Base-by-base conservation (phyloP, 2,797 vertebrate species). In the Bovichtus variegatus region DNA sequence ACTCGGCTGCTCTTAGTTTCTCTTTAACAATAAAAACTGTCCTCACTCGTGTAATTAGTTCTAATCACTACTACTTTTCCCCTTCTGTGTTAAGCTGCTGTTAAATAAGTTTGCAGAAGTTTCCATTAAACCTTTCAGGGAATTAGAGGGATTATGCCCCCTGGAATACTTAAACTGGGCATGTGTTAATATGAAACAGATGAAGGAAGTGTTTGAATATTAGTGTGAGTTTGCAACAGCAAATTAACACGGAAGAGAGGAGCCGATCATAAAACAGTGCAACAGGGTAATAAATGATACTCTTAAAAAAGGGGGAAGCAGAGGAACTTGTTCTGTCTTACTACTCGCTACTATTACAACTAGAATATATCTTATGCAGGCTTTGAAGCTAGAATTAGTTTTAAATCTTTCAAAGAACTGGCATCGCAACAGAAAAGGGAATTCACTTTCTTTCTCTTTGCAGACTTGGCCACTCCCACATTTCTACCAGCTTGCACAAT, bases 401-500 rank as follows among this genome's bases (percentile, higher is more conserved):
- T 67, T 16, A 50, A 67, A 47, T 62, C 29, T 31, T 54, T 31
- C 31, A 62, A 44, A 55, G 9, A 36, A 21, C 38, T 23, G 53
- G 15, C 19, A 41, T 5, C 64, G 19, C 12, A 57, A 78, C 5
- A 80, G 47, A 74, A 81, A 71, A 47, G 19, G 31, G 23, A 62
- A 54, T 34, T 57, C 12, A 53, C n/a, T 68, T 58, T 63, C 7
- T 55, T 55, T 36, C 46, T 43, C 40, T 13, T 43, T 60, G 41
- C 29, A 49, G 23, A 21, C 29, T 62, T 25, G 16, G 47, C 38
- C 44, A 21, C 53, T 71, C 67, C 69, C 74, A 61, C 66, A 38
- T 54, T 75, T 57, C 13, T 50, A 65, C 23, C n/a, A 41, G 40
- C 12, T 81, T 66, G 65, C 71, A 85, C 54, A 87, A 78, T 18